These are phyloP conservation scores for Solen grandis DNA, from an alignment of 1,140 invertebrate genomes.

Conservation along the genomic window DNA sequence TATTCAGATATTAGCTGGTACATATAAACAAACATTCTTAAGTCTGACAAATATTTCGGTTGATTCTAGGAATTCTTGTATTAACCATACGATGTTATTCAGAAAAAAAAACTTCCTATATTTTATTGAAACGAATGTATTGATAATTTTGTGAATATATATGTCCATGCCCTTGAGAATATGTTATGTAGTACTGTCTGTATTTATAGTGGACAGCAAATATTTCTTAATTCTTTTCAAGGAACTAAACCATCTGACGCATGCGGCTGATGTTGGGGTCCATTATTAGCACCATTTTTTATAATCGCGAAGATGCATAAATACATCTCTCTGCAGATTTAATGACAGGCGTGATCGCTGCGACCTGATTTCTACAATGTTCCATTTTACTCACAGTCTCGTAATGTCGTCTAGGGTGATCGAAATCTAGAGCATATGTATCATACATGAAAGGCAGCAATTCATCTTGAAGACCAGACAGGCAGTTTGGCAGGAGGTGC, in stretches of 20 bases:
- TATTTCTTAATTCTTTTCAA: conserved; percentile 33
- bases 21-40: too few species aligned
- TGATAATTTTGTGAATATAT: neutral
- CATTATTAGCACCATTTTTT: conserved; percentile 8
- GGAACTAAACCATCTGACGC: conserved; percentile 10
- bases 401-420: neutral
- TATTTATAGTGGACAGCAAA: conserved; percentile 11
- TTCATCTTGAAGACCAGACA: conserved; percentile 10
- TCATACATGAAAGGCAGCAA: conserved; percentile 8
- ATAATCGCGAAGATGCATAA: neutral
- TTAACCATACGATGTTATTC: too few species aligned
- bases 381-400: conserved; percentile 19
- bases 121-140: conserved; percentile 9
- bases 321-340: conserved; percentile 15
- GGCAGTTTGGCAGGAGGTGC: conserved; percentile 4
- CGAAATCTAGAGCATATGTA: conserved; percentile 25
- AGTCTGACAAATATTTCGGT: too few species aligned
- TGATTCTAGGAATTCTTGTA: too few species aligned
- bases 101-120: conserved; percentile 2
- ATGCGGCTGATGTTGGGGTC: conserved; percentile 17
- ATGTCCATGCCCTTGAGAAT: conserved; percentile 26
- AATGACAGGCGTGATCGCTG: neutral
- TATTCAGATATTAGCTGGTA: too few species aligned
- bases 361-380: conserved; percentile 2
- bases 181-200: conserved; percentile 13